These are phyloP conservation scores for Perithous albicinctus DNA, from an alignment of 2,888 invertebrate species.

Conservation along the genomic window DNA sequence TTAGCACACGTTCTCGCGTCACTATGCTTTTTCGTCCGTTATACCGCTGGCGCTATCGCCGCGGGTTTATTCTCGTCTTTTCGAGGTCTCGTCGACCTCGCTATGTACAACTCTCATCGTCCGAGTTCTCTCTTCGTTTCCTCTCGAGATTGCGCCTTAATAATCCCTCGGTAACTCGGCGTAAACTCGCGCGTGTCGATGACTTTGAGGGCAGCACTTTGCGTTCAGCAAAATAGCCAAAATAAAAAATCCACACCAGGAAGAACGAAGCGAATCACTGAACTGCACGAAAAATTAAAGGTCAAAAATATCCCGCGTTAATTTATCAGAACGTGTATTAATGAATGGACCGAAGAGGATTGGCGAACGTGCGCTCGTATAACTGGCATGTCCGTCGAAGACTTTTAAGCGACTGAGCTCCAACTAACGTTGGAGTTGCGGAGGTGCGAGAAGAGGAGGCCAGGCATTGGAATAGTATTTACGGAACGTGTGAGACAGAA, in stretches of 20 bases:
- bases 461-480: constrained; percentile 55
- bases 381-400: constrained; percentile 32
- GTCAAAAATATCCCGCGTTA: too few relatives aligned
- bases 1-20: constrained; percentile 41
- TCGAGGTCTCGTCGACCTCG: constrained; percentile 72
- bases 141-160: constrained; percentile 23
- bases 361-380: constrained; percentile 3
- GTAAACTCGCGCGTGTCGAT: constrained; percentile 6
- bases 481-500: constrained; percentile 60
- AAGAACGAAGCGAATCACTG: constrained; percentile 17
- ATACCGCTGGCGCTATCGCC: constrained; percentile 42
- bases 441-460: constrained; percentile 23
- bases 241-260: not conserved
- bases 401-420: constrained; percentile 49
- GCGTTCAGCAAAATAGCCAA: not conserved
- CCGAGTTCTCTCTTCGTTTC: constrained; percentile 36
- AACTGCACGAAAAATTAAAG: too few relatives aligned
- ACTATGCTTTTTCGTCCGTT: constrained; percentile 40
- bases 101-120: constrained; percentile 44
- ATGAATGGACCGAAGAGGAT: too few relatives aligned
- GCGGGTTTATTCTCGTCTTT: constrained; percentile 69
- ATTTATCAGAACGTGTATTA: not conserved
- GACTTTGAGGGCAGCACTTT: constrained; percentile 25
- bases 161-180: not conserved
- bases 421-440: constrained; percentile 17